Percentiles rank a stretch among this genome's conserved stretches.
phyloP scores from a whole-genome alignment of 2,113 vertebrate species.

The Gadus macrocephalus region DNA sequence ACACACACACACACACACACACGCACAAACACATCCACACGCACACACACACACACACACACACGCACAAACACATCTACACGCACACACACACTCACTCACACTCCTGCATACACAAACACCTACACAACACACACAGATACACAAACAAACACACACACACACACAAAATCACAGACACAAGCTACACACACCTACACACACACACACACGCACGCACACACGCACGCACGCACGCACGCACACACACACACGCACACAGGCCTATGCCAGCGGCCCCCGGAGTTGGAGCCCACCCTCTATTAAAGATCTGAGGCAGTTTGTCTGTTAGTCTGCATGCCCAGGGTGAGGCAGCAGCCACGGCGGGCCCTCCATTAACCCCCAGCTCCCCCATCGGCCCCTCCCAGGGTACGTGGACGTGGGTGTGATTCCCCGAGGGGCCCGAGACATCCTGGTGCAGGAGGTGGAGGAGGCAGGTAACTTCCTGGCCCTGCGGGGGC shows the following conservation, averaged over 20 bases:
- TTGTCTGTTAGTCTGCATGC: slow-evolving; percentile 60
- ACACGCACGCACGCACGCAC: not conserved
- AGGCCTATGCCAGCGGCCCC: slow-evolving; percentile 40
- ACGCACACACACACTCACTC: slow-evolving; percentile 11
- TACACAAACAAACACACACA: slow-evolving; percentile 17
- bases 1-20: slow-evolving; percentile 27
- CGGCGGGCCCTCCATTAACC: slow-evolving; percentile 64
- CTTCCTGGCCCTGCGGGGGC: slow-evolving; percentile 86
- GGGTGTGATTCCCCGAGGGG: slow-evolving; percentile 90
- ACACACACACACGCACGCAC: slow-evolving; percentile 33
- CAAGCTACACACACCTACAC: slow-evolving; percentile 20
- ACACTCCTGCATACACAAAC: slow-evolving; percentile 30
- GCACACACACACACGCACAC: slow-evolving; percentile 5
- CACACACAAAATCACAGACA: slow-evolving; percentile 20
- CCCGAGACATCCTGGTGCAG: slow-evolving; percentile 86
- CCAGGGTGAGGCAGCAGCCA: slow-evolving; percentile 53
- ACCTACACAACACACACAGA: slow-evolving; percentile 9
- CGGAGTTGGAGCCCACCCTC: slow-evolving; percentile 57
- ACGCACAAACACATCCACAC: slow-evolving; percentile 25
- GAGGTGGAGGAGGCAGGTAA: slow-evolving; percentile 90
- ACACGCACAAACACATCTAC: not conserved
- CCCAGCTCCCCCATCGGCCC: slow-evolving; percentile 14
- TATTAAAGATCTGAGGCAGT: slow-evolving; percentile 69
- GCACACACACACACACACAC: slow-evolving; percentile 27
- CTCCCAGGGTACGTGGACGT: slow-evolving; percentile 88